Percentiles rank a stretch among this genome's conserved stretches.
These are phyloP conservation scores for Adelges cooleyi DNA, from an alignment of 1,140 invertebrate species.

Conservation along the genomic window DNA sequence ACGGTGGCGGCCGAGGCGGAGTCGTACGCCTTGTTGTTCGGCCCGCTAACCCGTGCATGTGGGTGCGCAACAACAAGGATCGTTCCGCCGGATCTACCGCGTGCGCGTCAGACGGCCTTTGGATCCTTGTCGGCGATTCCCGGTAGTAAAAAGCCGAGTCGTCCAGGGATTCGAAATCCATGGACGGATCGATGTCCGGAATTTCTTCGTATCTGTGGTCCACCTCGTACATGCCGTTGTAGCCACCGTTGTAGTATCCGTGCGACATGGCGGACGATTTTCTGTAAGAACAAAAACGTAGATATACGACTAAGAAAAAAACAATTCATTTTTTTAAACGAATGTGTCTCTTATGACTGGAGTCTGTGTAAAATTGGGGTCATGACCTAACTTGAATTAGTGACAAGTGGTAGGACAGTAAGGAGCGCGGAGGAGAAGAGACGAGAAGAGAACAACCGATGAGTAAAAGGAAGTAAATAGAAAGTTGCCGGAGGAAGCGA, in stretches of 20 bases:
- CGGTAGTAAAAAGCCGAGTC: conserved; percentile 7
- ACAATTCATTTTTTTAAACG: too few species aligned
- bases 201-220: conserved; percentile 14
- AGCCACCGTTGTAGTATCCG: conserved; percentile 14
- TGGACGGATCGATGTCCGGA: conserved; percentile 13
- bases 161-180: neutral
- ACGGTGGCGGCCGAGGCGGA: neutral
- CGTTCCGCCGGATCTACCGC: neutral
- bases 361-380: too few species aligned
- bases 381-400: too few species aligned
- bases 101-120: neutral
- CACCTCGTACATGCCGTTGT: conserved; percentile 2
- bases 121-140: conserved; percentile 2
- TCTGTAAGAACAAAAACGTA: too few species aligned
- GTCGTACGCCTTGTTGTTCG: neutral
- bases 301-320: too few species aligned
- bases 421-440: too few species aligned
- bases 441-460: too few species aligned
- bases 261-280: neutral
- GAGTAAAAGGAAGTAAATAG: too few species aligned
- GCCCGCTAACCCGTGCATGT: neutral
- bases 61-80: neutral
- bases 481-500: too few species aligned
- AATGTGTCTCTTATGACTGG: too few species aligned
- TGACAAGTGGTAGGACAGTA: too few species aligned